A percentile compares a stretch with the other conserved stretches of the same genome.
phyloP scores from a whole-genome alignment of 2,888 invertebrate genomes.

The Apomyelois bistriatella region DNA sequence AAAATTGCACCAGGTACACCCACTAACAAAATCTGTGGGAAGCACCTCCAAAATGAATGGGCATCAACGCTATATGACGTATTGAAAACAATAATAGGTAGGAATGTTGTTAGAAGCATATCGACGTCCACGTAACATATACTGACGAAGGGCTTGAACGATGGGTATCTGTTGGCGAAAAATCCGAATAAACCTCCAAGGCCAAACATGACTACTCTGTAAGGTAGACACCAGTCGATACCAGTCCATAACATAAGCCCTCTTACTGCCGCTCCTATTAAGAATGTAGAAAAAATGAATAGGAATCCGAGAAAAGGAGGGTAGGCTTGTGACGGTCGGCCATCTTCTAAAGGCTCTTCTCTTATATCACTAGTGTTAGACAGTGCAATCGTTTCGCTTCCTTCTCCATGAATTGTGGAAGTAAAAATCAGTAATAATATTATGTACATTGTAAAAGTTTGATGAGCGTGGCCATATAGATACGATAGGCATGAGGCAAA shows the following conservation, averaged over 20 bases:
- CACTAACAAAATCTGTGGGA: conserved; percentile 59
- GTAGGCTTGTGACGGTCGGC: conserved; percentile 45
- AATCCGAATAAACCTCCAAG: conserved; percentile 59
- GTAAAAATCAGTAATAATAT: conserved; percentile 7
- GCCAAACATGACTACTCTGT: conserved; percentile 61
- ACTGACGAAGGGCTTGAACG: conserved; percentile 51
- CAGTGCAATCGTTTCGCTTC: neutral
- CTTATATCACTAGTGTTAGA: too few relatives aligned
- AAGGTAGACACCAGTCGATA: conserved; percentile 44
- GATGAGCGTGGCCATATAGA: conserved; percentile 2
- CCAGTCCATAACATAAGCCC: conserved; percentile 54
- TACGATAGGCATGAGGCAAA: neutral
- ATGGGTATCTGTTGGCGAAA: conserved; percentile 49
- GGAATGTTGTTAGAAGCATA: conserved; percentile 43
- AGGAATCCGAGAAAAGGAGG: conserved; percentile 50
- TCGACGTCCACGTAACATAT: conserved; percentile 61
- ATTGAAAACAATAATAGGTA: conserved; percentile 61
- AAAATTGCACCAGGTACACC: conserved; percentile 55
- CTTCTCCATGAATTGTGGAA: neutral
- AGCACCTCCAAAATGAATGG: conserved; percentile 63
- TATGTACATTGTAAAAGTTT: neutral
- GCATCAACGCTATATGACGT: conserved; percentile 63
- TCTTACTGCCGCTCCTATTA: conserved; percentile 56
- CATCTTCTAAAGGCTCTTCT: conserved; percentile 29
- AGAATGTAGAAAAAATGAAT: conserved; percentile 51